Evolutionary conservation across 2,797 vertebrate species (phyloP), one percentile per base, ranked within the genome.

Genomic region (Tinamus major): DNA sequence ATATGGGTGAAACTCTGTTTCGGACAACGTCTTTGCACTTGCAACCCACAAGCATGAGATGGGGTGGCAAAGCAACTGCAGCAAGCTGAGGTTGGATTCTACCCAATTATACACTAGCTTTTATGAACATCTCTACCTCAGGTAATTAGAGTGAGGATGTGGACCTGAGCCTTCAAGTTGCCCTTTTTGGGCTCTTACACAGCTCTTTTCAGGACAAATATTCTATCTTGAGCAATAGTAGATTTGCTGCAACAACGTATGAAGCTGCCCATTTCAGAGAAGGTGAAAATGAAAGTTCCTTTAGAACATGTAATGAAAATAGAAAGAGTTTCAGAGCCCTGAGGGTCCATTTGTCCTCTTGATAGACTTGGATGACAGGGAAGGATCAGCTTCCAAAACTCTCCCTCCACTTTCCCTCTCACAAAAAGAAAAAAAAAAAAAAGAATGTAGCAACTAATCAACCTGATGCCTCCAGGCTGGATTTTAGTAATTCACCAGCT

Each of bases 51-150:
- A 33, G 4, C 0, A 0, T 46, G 59, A 19, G 14, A 31, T 55
- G 35, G 7, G 27, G n/a, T 41, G 14, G 20, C n/a, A 91, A 4
- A 11, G 59, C 51, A 41, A 29, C 19, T 59, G 55, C 1, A 0
- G 33, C 15, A 59, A 44, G 29, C 17, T 0, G 0, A 31, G 7
- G 21, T 2, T 2, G 23, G 1, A 39, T 75, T 86, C 55, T 79
- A 29, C 2, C 2, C 46, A 63, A 4, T 6, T 17, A 33, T 3
- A 3, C 31, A 9, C 31, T n/a, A 81, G n/a, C 14, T 70, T 67
- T 3, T 18, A 37, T 10, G 16, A 88, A 56, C 2, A 18, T 44
- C 41, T 74, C n/a, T 77, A 31, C 20, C 77, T 67, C 9, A 77
- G 70, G 76, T 56, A 69, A 79, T 26, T 3, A 1, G 88, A 59